phyloP scores from a whole-genome alignment of 2,888 invertebrate species.

The Epiblema foenella region DNA sequence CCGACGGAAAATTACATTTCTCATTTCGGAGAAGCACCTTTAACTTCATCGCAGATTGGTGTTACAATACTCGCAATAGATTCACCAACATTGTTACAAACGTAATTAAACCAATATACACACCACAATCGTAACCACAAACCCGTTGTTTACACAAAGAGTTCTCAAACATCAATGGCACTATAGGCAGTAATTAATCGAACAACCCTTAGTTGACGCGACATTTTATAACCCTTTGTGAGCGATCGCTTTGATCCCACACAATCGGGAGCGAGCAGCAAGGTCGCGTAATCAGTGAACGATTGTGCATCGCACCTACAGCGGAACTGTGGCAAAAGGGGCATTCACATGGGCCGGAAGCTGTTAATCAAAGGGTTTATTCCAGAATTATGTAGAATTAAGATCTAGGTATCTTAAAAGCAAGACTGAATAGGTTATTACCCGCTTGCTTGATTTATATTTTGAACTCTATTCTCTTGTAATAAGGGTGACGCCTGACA shows the following conservation, averaged over 20 bases:
- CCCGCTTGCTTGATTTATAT: no score
- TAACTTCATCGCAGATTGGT: not conserved
- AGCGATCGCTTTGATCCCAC: slow-evolving; percentile 74
- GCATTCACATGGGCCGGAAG: slow-evolving; percentile 3
- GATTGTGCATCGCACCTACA: slow-evolving; percentile 60
- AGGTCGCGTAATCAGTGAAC: slow-evolving; percentile 67
- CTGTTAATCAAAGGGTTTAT: not conserved
- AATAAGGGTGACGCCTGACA: no score
- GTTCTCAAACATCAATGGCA: slow-evolving; percentile 37
- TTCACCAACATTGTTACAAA: slow-evolving; percentile 1
- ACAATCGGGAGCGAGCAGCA: slow-evolving; percentile 67
- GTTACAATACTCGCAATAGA: not conserved
- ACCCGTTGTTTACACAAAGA: slow-evolving; percentile 37
- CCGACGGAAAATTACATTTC: not conserved
- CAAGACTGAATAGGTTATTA: no score
- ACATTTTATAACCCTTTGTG: slow-evolving; percentile 78
- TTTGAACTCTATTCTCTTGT: no score
- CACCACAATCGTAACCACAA: slow-evolving; percentile 22
- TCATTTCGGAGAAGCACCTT: not conserved
- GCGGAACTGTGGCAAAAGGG: slow-evolving; percentile 14
- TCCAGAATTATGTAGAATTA: not conserved
- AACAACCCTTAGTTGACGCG: slow-evolving; percentile 63
- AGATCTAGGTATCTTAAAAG: not conserved
- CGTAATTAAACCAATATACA: slow-evolving; percentile 20
- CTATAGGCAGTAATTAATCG: slow-evolving; percentile 62